Evolutionary conservation across 1,140 invertebrate genomes (phyloP), one percentile per base, ranked within the genome.

Genomic region (Drosophila parabipectinata): DNA sequence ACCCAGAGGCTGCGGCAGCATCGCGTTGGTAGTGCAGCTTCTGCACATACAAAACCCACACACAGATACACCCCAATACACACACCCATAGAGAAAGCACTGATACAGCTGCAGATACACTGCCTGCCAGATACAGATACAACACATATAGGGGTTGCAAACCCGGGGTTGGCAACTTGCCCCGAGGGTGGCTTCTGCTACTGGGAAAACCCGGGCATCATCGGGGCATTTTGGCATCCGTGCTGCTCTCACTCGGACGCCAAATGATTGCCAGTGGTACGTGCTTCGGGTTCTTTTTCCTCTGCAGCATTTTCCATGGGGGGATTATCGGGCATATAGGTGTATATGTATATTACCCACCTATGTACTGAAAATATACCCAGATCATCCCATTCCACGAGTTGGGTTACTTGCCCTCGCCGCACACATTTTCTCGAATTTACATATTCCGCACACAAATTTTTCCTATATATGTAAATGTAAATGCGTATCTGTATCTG

Each of bases 101-200:
- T 47, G 34, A 56, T 51, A 72, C 45, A 15, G 30, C 15, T 44
- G 15, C 14, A 64, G 32, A 67, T 34, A 67, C 21, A 7, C 44
- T 8, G 14, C 14, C 34, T 41, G 5, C 54, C 30, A 58, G 41
- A 47, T 58, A 50, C 58, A 59, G 28, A 37, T 21, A 63, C 48
- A 28, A 28, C 26, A 28, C 26, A 28, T 7, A 50, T 71, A 60
- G 73, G 74, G 74, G 72, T 75, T 74, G 72, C 58, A 72, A 73
- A 68, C 60, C 39, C 41, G 84, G 85, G 77, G 85, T 84, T 85
- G 84, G 71, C 71, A 77, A 71, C 64, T 76, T 85, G 79, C 81
- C 89, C 87, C 77, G 55, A 83, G 85, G 89, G 89, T 80, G 77
- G 89, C 85, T 83, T 74, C 69, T 81, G 90, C 90, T 91, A 91